Conservation (phyloP, 2,888 invertebrate genomes). For the Hirtodrosophila histrioides region DNA sequence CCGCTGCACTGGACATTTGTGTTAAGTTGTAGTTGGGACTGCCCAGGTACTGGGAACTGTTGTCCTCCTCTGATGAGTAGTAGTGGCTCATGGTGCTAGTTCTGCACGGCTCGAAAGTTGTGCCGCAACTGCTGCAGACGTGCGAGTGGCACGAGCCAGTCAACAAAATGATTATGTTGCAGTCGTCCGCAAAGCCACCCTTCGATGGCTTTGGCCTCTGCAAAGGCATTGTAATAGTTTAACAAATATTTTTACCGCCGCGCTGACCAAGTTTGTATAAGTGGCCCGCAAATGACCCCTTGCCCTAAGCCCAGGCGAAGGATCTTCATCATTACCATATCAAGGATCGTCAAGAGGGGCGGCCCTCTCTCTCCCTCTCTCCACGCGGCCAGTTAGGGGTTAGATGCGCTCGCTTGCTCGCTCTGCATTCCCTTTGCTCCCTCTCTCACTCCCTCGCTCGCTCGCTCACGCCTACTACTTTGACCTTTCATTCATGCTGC, state of each 20-base stretch:
- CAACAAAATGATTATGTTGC: conserved; percentile 13
- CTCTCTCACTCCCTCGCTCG: conserved; percentile 2
- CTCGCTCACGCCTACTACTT: conserved; percentile 63
- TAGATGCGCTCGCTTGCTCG: conserved; percentile 36
- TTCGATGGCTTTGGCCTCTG: conserved; percentile 17
- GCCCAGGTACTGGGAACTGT: conserved; percentile 76
- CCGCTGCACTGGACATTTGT: conserved; percentile 15
- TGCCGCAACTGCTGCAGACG: conserved; percentile 63
- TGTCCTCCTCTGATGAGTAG: conserved; percentile 82
- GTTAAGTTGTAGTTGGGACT: conserved; percentile 77
- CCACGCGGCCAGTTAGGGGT: conserved; percentile 57
- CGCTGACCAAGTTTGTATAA: conserved; percentile 70
- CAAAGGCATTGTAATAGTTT: conserved; percentile 20
- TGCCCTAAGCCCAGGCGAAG: conserved; percentile 37
- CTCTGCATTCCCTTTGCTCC: neutral
- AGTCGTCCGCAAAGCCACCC: conserved; percentile 57
- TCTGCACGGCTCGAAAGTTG: conserved; percentile 66
- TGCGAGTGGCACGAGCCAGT: conserved; percentile 54
- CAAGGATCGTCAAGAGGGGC: conserved; percentile 68
- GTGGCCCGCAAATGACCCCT: conserved; percentile 75
- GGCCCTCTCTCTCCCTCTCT: conserved; percentile 22
- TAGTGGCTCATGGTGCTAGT: conserved; percentile 63
- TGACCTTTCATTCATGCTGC: conserved; percentile 47
- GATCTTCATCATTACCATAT: conserved; percentile 77
- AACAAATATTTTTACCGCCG: conserved; percentile 75